Evolutionary conservation across 2,888 invertebrate species (phyloP), one percentile per base, ranked within the genome.

Genomic region (Sphinx pinastri): DNA sequence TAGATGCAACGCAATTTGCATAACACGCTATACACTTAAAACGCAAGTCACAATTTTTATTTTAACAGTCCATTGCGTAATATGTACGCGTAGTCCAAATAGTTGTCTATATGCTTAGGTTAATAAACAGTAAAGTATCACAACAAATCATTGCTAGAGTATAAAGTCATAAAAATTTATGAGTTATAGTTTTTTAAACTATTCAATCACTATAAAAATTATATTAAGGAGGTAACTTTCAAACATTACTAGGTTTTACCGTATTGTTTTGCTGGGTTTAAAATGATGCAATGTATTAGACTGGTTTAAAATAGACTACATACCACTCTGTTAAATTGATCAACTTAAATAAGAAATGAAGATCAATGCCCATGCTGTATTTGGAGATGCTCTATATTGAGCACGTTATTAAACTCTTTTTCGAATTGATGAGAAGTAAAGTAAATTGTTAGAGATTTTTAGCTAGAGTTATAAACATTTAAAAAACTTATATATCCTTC

Each of bases 231-330:
- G 25, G 38, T 38, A 38, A 38, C 38, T 38, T 38, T 38, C 5
- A 38, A 38, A 38, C 38, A 38, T 38, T 2, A 38, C 4, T 38
- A 2, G 38, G 3, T 38, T 57, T 25, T 13, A 12, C 13, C 12
- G 16, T 45, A 45, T 38, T 60, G 47, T 47, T 16, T 60, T 45
- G 16, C 8, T 45, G 16, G 4, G 60, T 45, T 16, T 7, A 16
- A 60, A 57, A 19, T 60, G 5, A 16, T 16, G 19, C 8, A 13
- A 19, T 7, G 6, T 49, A 19, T 47, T 38, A 60, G 45, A 45
- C 45, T 47, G 60, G 11, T 16, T 63, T 47, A 63, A 63, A 63
- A 63, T 63, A 47, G 60, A 16, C 60, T 10, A 19, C 4, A 54
- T 54, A 8, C 31, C 58, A 38, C 14, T 59, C 38, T 60, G 11